phyloP scores from a whole-genome alignment of 2,113 vertebrate genomes.

The Labrus mixtus region DNA sequence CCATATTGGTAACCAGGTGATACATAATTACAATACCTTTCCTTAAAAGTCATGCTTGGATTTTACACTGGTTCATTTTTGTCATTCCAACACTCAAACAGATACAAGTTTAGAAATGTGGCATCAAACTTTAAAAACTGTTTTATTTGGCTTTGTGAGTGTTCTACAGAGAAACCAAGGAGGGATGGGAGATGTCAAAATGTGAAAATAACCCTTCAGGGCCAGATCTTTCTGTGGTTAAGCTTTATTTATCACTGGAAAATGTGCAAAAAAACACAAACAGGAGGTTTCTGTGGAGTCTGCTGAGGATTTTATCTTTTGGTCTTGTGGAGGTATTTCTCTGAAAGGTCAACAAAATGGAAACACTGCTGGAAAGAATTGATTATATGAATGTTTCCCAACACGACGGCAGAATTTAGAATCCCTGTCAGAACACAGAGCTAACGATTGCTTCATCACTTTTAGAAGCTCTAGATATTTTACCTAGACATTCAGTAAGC shows the following conservation, averaged over 20 bases:
- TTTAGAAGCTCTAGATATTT: neutral
- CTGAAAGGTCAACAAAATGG: conserved; percentile 35
- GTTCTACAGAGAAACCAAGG: conserved; percentile 1
- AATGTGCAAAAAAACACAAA: conserved; percentile 34
- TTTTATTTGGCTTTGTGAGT: conserved; percentile 17
- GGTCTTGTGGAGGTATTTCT: conserved; percentile 28
- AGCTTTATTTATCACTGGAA: conserved; percentile 45
- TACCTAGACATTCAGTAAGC: conserved; percentile 23
- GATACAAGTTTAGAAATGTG: conserved; percentile 33
- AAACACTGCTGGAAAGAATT: conserved; percentile 16
- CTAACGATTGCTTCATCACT: conserved; percentile 20
- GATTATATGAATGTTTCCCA: neutral
- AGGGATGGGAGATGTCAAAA: conserved; percentile 27
- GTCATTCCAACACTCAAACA: neutral
- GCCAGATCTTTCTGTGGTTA: conserved; percentile 22
- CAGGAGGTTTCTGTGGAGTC: conserved; percentile 18
- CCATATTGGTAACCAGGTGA: neutral
- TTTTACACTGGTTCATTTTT: neutral
- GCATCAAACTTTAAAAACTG: conserved; percentile 29
- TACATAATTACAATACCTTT: neutral
- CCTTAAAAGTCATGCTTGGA: neutral
- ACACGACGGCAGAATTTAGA: neutral
- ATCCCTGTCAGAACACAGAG: neutral
- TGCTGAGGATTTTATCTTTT: conserved; percentile 38
- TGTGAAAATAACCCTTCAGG: conserved; percentile 47